Evolutionary conservation across 2,888 invertebrate genomes (phyloP).

Genomic region (Thymelicus acteon): DNA sequence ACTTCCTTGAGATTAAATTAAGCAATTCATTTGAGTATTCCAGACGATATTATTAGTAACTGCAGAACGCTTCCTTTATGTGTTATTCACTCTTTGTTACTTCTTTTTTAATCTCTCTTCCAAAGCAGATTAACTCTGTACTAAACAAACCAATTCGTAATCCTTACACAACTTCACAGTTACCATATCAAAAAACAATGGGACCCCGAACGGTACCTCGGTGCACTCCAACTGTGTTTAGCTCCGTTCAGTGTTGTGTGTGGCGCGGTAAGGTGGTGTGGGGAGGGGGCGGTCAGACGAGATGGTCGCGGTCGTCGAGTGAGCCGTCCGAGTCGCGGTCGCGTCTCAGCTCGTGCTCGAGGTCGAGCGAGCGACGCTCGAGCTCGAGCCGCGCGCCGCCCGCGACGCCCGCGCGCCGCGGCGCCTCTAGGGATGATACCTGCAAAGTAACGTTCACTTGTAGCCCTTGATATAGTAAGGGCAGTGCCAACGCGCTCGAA

Average conservation of each 20-base stretch:
- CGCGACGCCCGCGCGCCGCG: slow-evolving; percentile 50
- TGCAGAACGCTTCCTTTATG: no score
- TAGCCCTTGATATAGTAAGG: no score
- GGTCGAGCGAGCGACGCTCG: slow-evolving; percentile 80
- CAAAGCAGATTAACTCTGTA: not conserved
- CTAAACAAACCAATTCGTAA: not conserved
- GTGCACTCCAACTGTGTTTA: no score
- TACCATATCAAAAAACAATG: not conserved
- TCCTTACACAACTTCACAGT: not conserved
- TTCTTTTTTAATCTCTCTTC: no score
- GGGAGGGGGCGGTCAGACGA: slow-evolving; percentile 59
- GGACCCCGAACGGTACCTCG: no score
- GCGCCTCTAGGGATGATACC: slow-evolving; percentile 77
- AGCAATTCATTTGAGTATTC: no score
- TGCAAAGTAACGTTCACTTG: slow-evolving; percentile 42
- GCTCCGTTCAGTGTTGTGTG: not conserved
- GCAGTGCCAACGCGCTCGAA: no score
- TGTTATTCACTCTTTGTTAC: no score
- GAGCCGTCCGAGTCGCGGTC: slow-evolving; percentile 75
- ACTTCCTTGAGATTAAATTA: no score
- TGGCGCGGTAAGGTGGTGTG: slow-evolving; percentile 21
- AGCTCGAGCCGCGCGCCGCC: slow-evolving; percentile 69
- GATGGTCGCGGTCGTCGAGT: slow-evolving; percentile 79
- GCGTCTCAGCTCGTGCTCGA: slow-evolving; percentile 78
- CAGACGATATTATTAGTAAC: no score